These are phyloP conservation scores for Mus caroli DNA, from an alignment of 2,797 vertebrate species.

Conservation along the genomic window DNA sequence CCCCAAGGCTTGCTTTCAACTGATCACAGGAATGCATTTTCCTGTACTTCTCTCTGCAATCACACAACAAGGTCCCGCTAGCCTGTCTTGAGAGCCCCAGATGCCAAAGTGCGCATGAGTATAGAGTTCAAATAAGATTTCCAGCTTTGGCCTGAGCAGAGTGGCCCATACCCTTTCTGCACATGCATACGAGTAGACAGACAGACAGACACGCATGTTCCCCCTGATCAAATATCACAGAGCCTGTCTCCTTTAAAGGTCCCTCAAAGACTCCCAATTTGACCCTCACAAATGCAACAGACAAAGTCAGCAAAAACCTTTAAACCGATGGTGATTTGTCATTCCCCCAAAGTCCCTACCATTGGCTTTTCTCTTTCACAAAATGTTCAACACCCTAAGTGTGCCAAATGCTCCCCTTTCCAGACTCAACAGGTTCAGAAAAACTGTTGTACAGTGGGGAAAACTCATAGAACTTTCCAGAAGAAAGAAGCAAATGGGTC, in stretches of 20 bases:
- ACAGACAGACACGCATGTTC: background rate
- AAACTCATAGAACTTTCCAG: conserved; percentile 61
- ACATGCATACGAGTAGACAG: background rate
- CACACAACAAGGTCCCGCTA: background rate
- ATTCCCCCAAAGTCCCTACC: conserved; percentile 66
- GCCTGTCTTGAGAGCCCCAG: background rate
- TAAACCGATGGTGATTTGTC: conserved; percentile 58
- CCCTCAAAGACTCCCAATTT: background rate
- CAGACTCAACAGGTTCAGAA: conserved; percentile 78
- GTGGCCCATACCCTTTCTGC: background rate
- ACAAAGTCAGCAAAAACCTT: conserved; percentile 77
- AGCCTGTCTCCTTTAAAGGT: conserved; percentile 34
- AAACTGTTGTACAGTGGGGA: conserved; percentile 2
- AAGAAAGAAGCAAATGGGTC: conserved; percentile 36
- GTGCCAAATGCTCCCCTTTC: conserved; percentile 72
- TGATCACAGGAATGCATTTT: background rate
- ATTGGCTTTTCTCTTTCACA: conserved; percentile 81
- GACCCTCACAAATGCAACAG: conserved; percentile 38
- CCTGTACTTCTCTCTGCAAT: background rate
- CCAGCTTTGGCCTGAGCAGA: background rate
- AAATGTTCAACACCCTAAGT: conserved; percentile 56
- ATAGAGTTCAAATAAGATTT: conserved; percentile 17
- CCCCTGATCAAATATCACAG: background rate
- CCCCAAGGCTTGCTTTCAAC: conserved; percentile 51
- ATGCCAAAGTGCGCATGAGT: background rate